Evolutionary conservation across 2,113 vertebrate genomes (phyloP).

Genomic region (Perca schrenkii): DNA sequence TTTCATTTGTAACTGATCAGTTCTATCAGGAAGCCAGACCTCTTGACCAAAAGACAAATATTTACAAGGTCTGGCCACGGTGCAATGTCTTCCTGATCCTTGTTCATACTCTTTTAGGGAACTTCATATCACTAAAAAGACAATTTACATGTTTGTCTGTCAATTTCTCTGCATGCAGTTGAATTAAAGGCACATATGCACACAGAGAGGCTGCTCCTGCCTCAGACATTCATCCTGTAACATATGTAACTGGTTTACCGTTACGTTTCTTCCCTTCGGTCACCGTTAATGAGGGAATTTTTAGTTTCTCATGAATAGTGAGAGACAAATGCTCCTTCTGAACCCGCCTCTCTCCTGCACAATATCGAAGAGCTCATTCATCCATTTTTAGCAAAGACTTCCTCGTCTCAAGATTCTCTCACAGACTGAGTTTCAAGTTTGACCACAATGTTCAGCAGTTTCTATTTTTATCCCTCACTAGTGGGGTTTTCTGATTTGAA

Average conservation of each 20-base stretch:
- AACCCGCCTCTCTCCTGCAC: conserved; percentile 1
- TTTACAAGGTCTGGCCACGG: background rate
- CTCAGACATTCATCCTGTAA: conserved; percentile 59
- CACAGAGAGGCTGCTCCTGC: conserved; percentile 28
- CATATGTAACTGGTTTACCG: conserved; percentile 74
- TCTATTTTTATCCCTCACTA: conserved; percentile 26
- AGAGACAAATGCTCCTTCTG: conserved; percentile 4
- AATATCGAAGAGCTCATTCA: conserved; percentile 22
- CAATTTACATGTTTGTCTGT: background rate
- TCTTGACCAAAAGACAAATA: background rate
- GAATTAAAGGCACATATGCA: conserved; percentile 52
- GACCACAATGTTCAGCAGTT: conserved; percentile 12
- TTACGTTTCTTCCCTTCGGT: conserved; percentile 65
- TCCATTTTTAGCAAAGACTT: conserved; percentile 25
- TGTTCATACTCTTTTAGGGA: background rate
- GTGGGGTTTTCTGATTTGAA: conserved; percentile 31
- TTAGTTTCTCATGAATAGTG: conserved; percentile 36
- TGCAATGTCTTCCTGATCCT: background rate
- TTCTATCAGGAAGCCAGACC: background rate
- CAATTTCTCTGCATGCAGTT: background rate
- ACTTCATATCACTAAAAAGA: background rate
- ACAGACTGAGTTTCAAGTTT: conserved; percentile 12
- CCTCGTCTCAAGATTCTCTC: conserved; percentile 17
- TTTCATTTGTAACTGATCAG: background rate
- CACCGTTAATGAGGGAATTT: conserved; percentile 71